These are phyloP conservation scores for Alfaro cultratus DNA, from an alignment of 2,797 vertebrate species.

Conservation along the genomic window DNA sequence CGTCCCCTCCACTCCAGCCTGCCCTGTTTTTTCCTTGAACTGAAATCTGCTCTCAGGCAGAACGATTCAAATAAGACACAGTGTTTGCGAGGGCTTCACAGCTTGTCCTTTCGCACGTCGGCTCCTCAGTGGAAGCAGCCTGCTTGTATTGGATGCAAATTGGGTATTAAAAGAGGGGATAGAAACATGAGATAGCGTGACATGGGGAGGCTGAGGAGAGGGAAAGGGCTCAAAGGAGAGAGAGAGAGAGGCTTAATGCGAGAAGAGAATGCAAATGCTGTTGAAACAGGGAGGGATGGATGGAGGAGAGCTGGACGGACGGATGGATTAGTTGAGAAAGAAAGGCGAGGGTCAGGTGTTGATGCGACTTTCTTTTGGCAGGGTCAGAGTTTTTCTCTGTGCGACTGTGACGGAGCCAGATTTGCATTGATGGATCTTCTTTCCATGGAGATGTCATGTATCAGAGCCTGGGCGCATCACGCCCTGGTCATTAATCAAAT, in stretches of 20 bases:
- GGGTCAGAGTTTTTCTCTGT: constrained; percentile 62
- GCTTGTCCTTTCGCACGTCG: constrained; percentile 55
- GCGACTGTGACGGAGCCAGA: constrained; percentile 64
- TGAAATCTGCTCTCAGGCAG: constrained; percentile 38
- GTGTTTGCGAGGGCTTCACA: constrained; percentile 55
- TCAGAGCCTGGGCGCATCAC: constrained; percentile 76
- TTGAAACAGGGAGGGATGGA: constrained; percentile 59
- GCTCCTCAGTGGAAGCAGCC: constrained; percentile 53
- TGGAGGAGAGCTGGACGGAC: constrained; percentile 48
- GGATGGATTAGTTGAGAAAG: constrained; percentile 66
- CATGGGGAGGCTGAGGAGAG: constrained; percentile 55
- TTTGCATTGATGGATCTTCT: constrained; percentile 86
- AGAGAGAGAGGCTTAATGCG: constrained; percentile 58
- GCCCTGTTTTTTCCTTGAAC: constrained; percentile 33
- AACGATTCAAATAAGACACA: constrained; percentile 51
- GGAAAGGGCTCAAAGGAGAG: constrained; percentile 56
- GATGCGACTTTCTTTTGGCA: constrained; percentile 70
- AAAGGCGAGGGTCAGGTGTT: constrained; percentile 76
- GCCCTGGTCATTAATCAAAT: constrained; percentile 84
- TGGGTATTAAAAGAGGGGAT: constrained; percentile 66
- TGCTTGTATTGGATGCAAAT: constrained; percentile 80
- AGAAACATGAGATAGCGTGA: constrained; percentile 69
- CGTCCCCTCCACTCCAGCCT: constrained; percentile 9
- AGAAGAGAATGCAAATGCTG: constrained; percentile 81
- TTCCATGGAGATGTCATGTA: constrained; percentile 81